Base-by-base conservation (phyloP, 2,888 invertebrate species). In the Lasioglossum lativentre region DNA sequence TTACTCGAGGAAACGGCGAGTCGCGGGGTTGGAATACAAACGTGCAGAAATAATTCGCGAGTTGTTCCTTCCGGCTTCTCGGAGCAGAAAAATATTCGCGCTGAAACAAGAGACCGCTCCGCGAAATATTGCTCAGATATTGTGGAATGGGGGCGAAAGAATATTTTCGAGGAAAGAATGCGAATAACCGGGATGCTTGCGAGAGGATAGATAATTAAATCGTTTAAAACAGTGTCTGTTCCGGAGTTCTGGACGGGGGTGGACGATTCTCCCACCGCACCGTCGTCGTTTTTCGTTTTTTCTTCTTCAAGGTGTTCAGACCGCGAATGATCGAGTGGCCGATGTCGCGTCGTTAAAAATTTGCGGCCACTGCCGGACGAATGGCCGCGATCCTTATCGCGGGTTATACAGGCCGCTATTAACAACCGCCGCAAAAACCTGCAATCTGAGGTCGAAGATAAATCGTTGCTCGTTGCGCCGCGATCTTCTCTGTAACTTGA, bases 391-490 rank as follows among this genome's bases (percentile, higher is more conserved):
- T 93, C 87, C 87, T 91, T 93, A 93, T 93, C 93, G 87, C 84
- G 72, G 88, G 78, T 89, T 91, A 91, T 92, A 91, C 92, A 90
- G 90, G 83, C 88, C 63, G 82, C 92, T 93, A 93, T 94, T 94
- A 94, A 93, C 93, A 92, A 92, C 91, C 89, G 78, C 92, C 92
- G 92, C 91, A 91, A 93, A 92, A 93, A 93, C 90, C 92, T 91
- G 92, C 91, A 92, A 94, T 94, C 93, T 92, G 88, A 90, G 91
- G 88, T 91, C 87, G 90, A 91, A 91, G 93, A 94, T 92, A 94
- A 94, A 94, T 94, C 92, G 92, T 90, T 80, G 82, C 80, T 79
- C 88, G 90, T 87, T 77, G 82, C 70, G 72, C 80, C 72, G 38
- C 88, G 89, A 90, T 90, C 89, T 87, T 90, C 82, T 68, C 23